A percentile compares a stretch with the other conserved stretches of the same genome.
Evolutionary conservation across 1,140 invertebrate species (phyloP).

Genomic region (Brachionus koreanus): DNA sequence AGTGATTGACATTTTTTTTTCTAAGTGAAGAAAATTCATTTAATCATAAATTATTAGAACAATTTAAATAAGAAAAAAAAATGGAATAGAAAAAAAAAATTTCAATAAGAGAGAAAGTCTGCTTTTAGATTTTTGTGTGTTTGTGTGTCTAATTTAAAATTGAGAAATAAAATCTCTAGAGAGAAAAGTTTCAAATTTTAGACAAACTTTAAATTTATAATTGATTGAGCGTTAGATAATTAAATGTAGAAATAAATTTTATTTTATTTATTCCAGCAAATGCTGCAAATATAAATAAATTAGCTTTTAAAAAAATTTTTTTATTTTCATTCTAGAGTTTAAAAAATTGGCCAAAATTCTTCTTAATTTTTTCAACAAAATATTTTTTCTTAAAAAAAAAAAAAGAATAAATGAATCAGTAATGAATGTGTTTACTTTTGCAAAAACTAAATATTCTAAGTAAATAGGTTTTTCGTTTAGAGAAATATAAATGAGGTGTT

Average conservation of each 20-base stretch:
- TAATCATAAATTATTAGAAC: not conserved
- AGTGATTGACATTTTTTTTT: slow-evolving; percentile 1
- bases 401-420: not conserved
- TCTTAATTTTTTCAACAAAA: not conserved
- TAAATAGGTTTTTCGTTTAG: not conserved
- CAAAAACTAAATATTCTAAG: not conserved
- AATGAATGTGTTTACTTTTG: not conserved
- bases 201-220: not conserved
- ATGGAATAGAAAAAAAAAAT: too few species aligned
- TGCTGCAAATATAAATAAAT: too few species aligned
- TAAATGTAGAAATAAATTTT: not conserved
- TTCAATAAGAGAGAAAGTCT: not conserved
- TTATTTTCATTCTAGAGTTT: too few species aligned
- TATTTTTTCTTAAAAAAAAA: too few species aligned
- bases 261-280: too few species aligned
- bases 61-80: not conserved
- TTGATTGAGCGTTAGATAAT: not conserved
- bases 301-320: too few species aligned
- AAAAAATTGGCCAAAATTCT: not conserved
- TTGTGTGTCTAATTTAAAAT: not conserved
- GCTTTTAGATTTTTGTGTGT: not conserved
- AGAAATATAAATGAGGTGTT: not conserved
- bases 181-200: not conserved
- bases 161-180: not conserved
- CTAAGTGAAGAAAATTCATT: not conserved